These are phyloP conservation scores for Schizothorax lantsangensis DNA, from an alignment of 2,797 vertebrate genomes.

Conservation along the genomic window DNA sequence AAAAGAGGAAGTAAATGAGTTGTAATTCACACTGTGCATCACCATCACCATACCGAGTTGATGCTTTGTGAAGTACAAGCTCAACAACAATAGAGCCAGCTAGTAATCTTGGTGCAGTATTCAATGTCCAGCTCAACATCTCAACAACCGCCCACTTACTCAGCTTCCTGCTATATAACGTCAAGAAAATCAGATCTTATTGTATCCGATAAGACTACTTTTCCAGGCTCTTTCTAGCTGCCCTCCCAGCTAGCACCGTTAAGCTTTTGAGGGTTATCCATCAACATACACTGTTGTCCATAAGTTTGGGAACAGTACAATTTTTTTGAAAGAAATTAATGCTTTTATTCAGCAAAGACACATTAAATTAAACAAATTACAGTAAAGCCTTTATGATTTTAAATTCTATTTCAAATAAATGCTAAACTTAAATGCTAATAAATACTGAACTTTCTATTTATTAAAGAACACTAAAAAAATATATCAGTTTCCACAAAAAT, in stretches of 20 bases:
- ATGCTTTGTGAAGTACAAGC: background rate
- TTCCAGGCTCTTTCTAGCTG: background rate
- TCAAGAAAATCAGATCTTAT: background rate
- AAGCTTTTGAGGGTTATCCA: background rate
- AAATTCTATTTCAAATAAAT: background rate
- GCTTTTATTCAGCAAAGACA: background rate
- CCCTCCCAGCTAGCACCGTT: background rate
- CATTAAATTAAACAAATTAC: background rate
- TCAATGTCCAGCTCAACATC: background rate
- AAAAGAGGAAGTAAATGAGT: constrained; percentile 26
- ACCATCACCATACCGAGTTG: background rate
- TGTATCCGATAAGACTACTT: background rate
- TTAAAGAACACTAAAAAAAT: background rate
- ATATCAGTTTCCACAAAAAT: background rate
- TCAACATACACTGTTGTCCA: background rate
- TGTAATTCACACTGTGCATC: constrained; percentile 17
- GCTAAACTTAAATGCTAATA: background rate
- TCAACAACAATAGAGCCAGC: constrained; percentile 13
- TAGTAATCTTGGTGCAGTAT: background rate
- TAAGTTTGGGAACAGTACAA: background rate
- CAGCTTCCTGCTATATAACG: constrained; percentile 3
- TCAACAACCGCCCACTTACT: background rate
- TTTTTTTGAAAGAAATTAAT: background rate
- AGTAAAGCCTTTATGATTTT: background rate
- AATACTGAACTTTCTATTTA: background rate